Conservation (phyloP, 1,140 invertebrate species). For the Oryctes rhinoceros region DNA sequence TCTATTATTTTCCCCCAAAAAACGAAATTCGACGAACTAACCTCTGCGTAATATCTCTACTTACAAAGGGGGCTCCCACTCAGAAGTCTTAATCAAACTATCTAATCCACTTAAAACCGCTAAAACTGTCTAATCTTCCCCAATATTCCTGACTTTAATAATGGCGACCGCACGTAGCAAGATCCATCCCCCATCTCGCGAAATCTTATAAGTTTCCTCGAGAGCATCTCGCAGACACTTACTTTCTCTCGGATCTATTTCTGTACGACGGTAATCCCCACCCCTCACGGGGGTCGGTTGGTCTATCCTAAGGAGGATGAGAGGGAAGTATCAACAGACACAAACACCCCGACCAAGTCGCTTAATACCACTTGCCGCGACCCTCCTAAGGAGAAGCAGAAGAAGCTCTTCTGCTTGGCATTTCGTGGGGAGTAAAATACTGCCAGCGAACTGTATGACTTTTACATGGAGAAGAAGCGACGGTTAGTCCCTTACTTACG, state of each 20-base stretch:
- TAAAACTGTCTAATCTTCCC: conserved; percentile 22
- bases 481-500: not conserved
- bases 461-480: conserved; percentile 32
- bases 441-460: conserved; percentile 12
- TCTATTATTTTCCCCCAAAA: too few relatives aligned
- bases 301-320: too few relatives aligned
- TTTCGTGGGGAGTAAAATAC: conserved; percentile 21
- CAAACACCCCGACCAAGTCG: not conserved
- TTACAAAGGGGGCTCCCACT: too few relatives aligned
- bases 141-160: conserved; percentile 3
- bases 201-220: conserved; percentile 24
- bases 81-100: conserved; percentile 30
- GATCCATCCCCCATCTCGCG: not conserved
- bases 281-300: too few relatives aligned
- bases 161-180: not conserved
- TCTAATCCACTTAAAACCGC: conserved; percentile 27
- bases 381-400: not conserved
- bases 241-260: not conserved
- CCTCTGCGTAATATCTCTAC: too few relatives aligned
- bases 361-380: conserved; percentile 7
- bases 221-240: too few relatives aligned
- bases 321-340: too few relatives aligned
- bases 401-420: not conserved
- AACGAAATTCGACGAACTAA: too few relatives aligned
- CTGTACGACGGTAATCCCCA: not conserved